phyloP scores from a whole-genome alignment of 2,113 vertebrate species.

The Dascyllus trimaculatus region DNA sequence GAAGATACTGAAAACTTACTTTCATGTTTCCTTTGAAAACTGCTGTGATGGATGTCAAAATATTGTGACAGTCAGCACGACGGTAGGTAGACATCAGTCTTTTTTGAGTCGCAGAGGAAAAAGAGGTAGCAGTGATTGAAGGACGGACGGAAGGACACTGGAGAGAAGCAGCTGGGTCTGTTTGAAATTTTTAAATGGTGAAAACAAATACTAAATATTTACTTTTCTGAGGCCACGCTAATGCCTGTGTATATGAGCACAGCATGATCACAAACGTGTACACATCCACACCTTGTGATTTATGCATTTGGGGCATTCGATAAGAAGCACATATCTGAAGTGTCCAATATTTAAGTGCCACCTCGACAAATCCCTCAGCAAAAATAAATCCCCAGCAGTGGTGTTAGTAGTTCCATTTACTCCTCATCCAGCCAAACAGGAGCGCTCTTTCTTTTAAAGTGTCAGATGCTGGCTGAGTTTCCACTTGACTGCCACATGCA shows the following conservation, averaged over 20 bases:
- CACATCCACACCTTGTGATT: neutral
- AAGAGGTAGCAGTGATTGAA: constrained; percentile 30
- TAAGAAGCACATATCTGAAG: constrained; percentile 5
- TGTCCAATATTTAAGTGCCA: neutral
- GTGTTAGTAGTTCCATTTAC: constrained; percentile 8
- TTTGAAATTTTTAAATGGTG: constrained; percentile 49
- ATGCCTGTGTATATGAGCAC: neutral
- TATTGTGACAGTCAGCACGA: constrained; percentile 39
- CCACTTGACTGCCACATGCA: constrained; percentile 18
- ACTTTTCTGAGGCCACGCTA: constrained; percentile 2
- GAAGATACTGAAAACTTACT: constrained; percentile 40
- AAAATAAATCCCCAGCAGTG: constrained; percentile 11
- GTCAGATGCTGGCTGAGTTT: constrained; percentile 5
- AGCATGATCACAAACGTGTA: neutral
- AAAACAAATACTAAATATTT: constrained; percentile 50
- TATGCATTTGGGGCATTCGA: neutral
- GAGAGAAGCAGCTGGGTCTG: constrained; percentile 39
- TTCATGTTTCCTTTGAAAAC: constrained; percentile 40
- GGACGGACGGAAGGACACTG: constrained; percentile 46
- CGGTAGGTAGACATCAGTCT: constrained; percentile 26
- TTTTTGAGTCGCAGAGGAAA: constrained; percentile 32
- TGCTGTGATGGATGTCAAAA: constrained; percentile 58
- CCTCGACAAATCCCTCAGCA: constrained; percentile 5
- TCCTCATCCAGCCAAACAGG: constrained; percentile 1
- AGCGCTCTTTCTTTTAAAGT: constrained; percentile 14